These are phyloP conservation scores for Silurus meridionalis DNA, from an alignment of 2,113 vertebrate genomes.

Conservation along the genomic window DNA sequence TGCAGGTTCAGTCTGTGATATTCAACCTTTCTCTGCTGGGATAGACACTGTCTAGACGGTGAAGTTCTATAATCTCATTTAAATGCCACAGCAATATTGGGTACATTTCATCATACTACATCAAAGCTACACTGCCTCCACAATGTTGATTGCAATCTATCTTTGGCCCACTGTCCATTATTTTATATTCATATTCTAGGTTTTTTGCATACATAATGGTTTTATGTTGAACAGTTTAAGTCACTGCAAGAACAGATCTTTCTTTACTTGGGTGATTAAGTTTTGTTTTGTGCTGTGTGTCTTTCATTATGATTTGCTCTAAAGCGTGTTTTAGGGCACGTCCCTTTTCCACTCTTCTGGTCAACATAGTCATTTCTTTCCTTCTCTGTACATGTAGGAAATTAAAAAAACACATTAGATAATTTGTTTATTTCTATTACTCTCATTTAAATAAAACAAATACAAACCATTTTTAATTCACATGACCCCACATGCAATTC, in stretches of 20 bases:
- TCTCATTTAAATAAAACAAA: neutral
- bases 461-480: neutral
- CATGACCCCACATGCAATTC: neutral
- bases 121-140: constrained; percentile 32
- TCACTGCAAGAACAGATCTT: neutral
- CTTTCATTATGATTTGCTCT: neutral
- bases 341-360: neutral
- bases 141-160: constrained; percentile 18
- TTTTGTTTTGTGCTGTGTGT: neutral
- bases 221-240: neutral
- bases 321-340: neutral
- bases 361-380: neutral
- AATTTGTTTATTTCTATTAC: neutral
- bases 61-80: constrained; percentile 25
- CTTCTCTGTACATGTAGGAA: neutral
- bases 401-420: neutral
- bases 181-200: neutral
- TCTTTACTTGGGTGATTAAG: neutral
- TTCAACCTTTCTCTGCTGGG: constrained; percentile 14
- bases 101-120: constrained; percentile 38
- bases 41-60: constrained; percentile 14
- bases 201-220: neutral
- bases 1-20: neutral
- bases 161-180: constrained; percentile 15
- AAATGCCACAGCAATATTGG: constrained; percentile 50